Base-by-base conservation (phyloP, 2,797 vertebrate species). In the Myioborus miniatus region DNA sequence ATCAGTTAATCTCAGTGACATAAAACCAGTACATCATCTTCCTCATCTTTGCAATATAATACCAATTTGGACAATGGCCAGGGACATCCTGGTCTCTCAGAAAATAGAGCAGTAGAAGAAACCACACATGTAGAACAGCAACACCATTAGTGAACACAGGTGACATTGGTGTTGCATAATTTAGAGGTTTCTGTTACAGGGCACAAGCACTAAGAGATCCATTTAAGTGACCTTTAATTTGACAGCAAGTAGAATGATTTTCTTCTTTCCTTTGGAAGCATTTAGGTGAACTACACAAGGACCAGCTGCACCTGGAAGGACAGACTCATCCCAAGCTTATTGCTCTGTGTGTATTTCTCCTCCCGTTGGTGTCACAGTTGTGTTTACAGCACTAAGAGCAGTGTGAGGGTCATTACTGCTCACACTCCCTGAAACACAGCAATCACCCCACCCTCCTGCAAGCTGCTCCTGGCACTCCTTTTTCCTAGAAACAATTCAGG, bases 311-410 rank as follows among this genome's bases (percentile, higher is more conserved):
- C 39, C 63, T 77, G 75, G 81, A 44, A 65, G 37, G 22, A 16
- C 52, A 67, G 44, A 22, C 13, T n/a, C 9, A 32, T 50, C 22
- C 49, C 37, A 39, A 36, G 53, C 20, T 64, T 3, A 19, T 0
- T 41, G 50, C 39, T 56, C 34, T 0, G 9, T 19, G 43, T n/a
- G 34, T 27, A 20, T 4, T 16, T 6, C 2, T 24, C 39, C 64
- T 52, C 63, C 60, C 0, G 1, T 1, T 46, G 1, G 1, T 13
- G 39, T 36, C 23, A 24, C 11, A 26, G 44, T 0, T n/a, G 27
- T 47, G 53, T 34, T 3, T 11, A 14, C 34, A 62, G 60, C 71
- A 15, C 67, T 4, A 1, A n/a, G 8, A 59, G 39, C 52, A 47
- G 75, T 1, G 12, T 12, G 16, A 78, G 36, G 34, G 24, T 39